Evolutionary conservation across 53 echinoderm and acorn worm genomes (phyloP), one percentile per base, ranked within the genome.

Genomic region (Glandiceps talaboti): DNA sequence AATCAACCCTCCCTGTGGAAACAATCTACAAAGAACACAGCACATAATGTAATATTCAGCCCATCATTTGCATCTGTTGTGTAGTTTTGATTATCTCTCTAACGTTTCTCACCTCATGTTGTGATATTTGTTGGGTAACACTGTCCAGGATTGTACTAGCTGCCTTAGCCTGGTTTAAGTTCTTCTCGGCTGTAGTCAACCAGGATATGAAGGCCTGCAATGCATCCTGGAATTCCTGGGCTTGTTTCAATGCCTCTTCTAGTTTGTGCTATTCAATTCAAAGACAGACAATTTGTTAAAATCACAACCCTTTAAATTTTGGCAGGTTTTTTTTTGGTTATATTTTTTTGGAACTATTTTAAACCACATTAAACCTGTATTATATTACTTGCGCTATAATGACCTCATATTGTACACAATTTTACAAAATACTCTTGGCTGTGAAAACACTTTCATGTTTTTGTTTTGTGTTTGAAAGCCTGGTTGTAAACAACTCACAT

Each of bases 161-260:
- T 75, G 93, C 85, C 76, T 97, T 97, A 80, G 87, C 79, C 75
- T 86, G 89, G 86, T 91, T 93, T 75, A 97, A 87, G 72, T 93
- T 89, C 86, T 93, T 97, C 88, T 97, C 97, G 6, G 93, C 97
- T 10, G 97, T 83, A 28, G 97, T 97, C 82, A 97, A 81, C 97
- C 97, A 97, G 29, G 82, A 82, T 83, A 97, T 97, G 86, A 97
- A 97, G 82, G 91, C 80, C 82, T 97, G 97, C 33, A 97, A 89
- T 72, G 87, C 87, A 79, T 89, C 87, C 31, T 97, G 93, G 91
- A 97, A 97, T 72, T 83, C 85, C 87, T 97, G 91, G n/a, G 97
- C 97, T 80, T 97, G 93, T 75, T 82, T 89, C 82, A 89, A 64
- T 74, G 97, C 97, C 30, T 97, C 97, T 28, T 93, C 97, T 14